Evolutionary conservation across 1,140 invertebrate species (phyloP).

Genomic region (Coptotermes formosanus): DNA sequence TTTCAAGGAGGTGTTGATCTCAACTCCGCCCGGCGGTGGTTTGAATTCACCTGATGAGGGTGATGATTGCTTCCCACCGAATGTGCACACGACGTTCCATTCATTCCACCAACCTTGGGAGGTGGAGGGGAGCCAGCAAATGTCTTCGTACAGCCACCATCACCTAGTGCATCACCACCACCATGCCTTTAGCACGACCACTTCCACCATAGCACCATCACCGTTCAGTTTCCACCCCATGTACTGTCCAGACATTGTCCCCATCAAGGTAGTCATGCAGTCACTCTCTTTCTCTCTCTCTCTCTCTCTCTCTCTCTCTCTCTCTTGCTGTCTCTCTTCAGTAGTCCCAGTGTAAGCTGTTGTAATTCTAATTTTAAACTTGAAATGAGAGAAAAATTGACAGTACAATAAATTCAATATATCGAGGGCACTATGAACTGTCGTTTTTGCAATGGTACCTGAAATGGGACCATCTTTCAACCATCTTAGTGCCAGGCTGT

Average conservation of each 20-base stretch:
- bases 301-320: background rate
- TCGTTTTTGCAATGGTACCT: too few relatives aligned
- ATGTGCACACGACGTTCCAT: conserved; percentile 52
- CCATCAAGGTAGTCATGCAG: conserved; percentile 61
- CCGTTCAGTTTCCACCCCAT: conserved; percentile 46
- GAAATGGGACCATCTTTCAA: too few relatives aligned
- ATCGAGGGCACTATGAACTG: too few relatives aligned
- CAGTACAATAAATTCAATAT: background rate
- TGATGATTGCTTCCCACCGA: conserved; percentile 35
- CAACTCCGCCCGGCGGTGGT: conserved; percentile 33
- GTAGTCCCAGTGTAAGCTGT: background rate
- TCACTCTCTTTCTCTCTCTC: background rate
- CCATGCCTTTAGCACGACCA: conserved; percentile 32
- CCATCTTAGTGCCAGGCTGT: too few relatives aligned
- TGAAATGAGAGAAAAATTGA: background rate
- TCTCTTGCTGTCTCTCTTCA: background rate
- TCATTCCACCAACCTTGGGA: conserved; percentile 59
- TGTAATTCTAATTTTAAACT: background rate
- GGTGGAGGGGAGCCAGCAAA: conserved; percentile 51
- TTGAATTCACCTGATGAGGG: conserved; percentile 29
- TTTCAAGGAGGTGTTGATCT: conserved; percentile 36
- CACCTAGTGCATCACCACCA: conserved; percentile 37
- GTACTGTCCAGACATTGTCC: conserved; percentile 64
- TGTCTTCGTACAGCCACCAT: conserved; percentile 43
- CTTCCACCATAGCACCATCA: conserved; percentile 32